Evolutionary conservation across 2,888 invertebrate species (phyloP), one percentile per base, ranked within the genome.

Genomic region (Timema cristinae): DNA sequence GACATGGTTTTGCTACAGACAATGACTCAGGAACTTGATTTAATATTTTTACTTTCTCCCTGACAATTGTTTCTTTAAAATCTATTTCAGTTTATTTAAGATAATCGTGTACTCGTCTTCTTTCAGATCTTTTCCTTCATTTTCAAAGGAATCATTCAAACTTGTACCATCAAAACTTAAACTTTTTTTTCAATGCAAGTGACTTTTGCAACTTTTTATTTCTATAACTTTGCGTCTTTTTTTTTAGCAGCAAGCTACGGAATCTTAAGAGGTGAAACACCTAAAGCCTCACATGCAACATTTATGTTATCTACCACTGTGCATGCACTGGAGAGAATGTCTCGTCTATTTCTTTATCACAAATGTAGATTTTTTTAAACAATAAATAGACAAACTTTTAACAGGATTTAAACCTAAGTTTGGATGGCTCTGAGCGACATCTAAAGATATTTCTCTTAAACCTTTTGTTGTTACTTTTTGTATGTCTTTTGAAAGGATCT

Each of bases 401-500:
- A 1, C 32, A 2, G 54, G 54, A 52, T 13, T n/a, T 52, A 52
- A 52, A 52, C 54, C 10, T 52, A 52, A 52, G 11, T n/a, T 52
- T 52, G 54, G 54, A 52, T 52, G 54, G 10, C n/a, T 52, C n/a
- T 52, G 11, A 52, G 54, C 54, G 10, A 52, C n/a, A 52, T 10
- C 54, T 52, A 52, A 52, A 52, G 54, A 52, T 10, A 10, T 52
- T 56, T 56, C 56, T 7, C 7, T 16, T 10, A 56, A 16, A 56
- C 56, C 56, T 10, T 56, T 10, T 13, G 7, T 56, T 56, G 16
- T 56, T 4, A 11, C 6, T 56, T 56, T 56, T 11, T 32, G 32
- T 56, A 56, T 56, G 56, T 7, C 56, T 56, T 16, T 56, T 56
- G 56, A 56, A 56, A 56, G 56, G 56, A 56, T 56, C 56, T 56